Conservation (phyloP, 1,140 invertebrate genomes). For the Patella vulgata region DNA sequence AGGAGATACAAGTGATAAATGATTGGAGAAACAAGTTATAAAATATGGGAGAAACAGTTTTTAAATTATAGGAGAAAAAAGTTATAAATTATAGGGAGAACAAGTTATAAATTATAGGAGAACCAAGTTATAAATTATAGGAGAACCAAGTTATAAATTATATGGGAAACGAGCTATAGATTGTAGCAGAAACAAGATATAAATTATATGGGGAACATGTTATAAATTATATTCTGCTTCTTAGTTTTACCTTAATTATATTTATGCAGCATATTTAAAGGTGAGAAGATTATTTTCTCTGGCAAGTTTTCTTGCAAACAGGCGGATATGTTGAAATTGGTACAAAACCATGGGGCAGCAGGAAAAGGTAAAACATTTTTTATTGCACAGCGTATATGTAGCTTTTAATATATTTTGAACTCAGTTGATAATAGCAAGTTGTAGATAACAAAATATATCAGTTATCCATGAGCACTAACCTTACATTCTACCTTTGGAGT, state of each 20-base stretch:
- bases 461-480: no score
- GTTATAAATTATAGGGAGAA: neutral
- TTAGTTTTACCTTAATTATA: neutral
- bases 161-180: neutral
- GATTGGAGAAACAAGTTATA: no score
- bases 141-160: neutral
- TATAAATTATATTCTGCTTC: neutral
- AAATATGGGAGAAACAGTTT: no score
- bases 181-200: neutral
- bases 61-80: no score
- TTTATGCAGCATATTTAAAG: conserved; percentile 27
- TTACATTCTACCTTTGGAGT: no score
- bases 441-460: neutral
- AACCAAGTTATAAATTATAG: neutral
- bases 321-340: conserved; percentile 26
- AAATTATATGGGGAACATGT: neutral
- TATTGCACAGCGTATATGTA: no score
- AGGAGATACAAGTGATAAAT: no score
- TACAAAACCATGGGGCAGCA: conserved; percentile 30
- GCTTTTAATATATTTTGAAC: no score
- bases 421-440: no score
- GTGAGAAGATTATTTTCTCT: conserved; percentile 24
- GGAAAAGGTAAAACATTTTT: no score
- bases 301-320: conserved; percentile 30
- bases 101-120: neutral